Evolutionary conservation across 2,113 vertebrate genomes (phyloP), one percentile per base, ranked within the genome.

Genomic region (Myxocyprinus asiaticus): DNA sequence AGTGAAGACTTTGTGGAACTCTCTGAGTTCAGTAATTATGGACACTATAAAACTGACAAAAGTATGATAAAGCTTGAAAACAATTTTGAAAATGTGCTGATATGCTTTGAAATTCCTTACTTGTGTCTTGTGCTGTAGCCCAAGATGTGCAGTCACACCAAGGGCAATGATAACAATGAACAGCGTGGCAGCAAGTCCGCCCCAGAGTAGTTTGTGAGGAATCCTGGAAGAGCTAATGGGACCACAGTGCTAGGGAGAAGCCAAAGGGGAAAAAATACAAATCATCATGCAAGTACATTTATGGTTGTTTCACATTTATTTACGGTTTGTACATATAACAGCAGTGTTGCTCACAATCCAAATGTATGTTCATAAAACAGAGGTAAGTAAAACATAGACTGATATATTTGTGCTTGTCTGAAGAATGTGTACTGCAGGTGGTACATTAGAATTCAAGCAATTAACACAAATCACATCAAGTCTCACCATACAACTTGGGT

Each of bases 131-230:
- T 82, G 80, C 33, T 77, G 77, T 17, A 91, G 89, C 79, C 92
- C 85, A 50, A 97, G 90, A 76, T 95, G 78, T 2, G 93, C 94
- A 3, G 79, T 79, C 0, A 94, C 3, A 22, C 82, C 80, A 45
- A 95, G 61, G 3, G 86, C 86, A 4, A 94, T 73, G 33, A 90
- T 67, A 51, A 91, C 83, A 61, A 94, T 86, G 67, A 94, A 82
- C 85, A 94, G 84, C 64, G 87, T 85, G 3, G 90, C 14, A 0
- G 89, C 85, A 73, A 94, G 55, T 86, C 84, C 86, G 73, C 91
- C 87, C 93, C 94, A 96, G 85, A 94, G 88, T 3, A 87, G 90
- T 85, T 92, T 92, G 87, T 92, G 87, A 4, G 90, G 91, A 85
- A 91, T 89, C 78, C 83, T 78, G 80, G 82, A 63, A 77, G 77